Percentiles rank a stretch among this genome's conserved stretches.
Conservation (phyloP, 2,113 vertebrate genomes). For the Zapus hudsonius region DNA sequence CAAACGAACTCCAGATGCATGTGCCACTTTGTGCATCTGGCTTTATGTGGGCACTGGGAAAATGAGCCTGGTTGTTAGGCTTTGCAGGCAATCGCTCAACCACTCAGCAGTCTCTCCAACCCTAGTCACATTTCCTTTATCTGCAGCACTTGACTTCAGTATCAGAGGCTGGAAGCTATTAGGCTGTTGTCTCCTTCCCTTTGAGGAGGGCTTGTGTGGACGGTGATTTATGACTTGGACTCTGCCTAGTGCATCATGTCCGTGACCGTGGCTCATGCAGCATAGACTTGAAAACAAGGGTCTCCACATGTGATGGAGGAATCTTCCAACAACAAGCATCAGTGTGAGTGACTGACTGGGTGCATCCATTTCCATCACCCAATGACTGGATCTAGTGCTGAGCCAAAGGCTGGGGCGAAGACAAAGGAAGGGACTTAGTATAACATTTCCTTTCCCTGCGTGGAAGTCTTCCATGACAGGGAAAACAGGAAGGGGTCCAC, state of each 20-base stretch:
- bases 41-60: no score
- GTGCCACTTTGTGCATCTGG: no score
- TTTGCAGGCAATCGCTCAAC: no score
- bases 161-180: not conserved
- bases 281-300: not conserved
- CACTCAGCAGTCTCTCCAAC: no score
- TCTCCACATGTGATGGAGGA: rapidly evolving
- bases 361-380: not conserved
- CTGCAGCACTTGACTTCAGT: not conserved
- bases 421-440: constrained; percentile 20
- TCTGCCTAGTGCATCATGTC: not conserved
- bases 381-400: not conserved
- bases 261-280: not conserved
- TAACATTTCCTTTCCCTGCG: not conserved
- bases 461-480: constrained; percentile 2
- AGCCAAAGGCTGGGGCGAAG: not conserved
- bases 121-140: not conserved
- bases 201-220: not conserved
- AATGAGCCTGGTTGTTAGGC: no score
- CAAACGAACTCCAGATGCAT: no score
- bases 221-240: not conserved
- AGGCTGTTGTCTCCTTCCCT: not conserved
- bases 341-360: no score
- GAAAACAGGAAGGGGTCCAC: constrained; percentile 73
- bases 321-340: not conserved